A percentile compares a stretch with the other conserved stretches of the same genome.
Conservation (phyloP, 2,113 vertebrate species). For the Excalfactoria chinensis region DNA sequence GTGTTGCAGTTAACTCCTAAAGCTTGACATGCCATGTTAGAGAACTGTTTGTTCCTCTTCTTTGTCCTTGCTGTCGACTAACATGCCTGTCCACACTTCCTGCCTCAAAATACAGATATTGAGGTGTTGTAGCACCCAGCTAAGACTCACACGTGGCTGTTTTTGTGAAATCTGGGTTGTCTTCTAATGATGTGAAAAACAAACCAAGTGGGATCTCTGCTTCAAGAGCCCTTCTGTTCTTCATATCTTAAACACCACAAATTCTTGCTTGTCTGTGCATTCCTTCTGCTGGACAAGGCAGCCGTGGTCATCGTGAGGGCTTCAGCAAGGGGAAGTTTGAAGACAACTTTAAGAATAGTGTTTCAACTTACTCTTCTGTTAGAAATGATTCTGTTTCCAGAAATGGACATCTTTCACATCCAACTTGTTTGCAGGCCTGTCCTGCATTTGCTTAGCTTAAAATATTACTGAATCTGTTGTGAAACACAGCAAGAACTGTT, state of each 20-base stretch:
- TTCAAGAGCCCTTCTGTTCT: neutral
- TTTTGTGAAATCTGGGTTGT: fast-evolving
- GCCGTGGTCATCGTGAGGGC: fast-evolving
- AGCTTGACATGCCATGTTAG: neutral
- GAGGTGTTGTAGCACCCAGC: neutral
- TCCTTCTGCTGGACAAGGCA: neutral
- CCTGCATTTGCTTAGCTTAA: neutral
- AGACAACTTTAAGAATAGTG: fast-evolving
- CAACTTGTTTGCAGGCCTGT: neutral
- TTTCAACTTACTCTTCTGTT: fast-evolving
- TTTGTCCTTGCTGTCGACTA: neutral
- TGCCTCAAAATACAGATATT: fast-evolving
- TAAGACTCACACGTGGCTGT: fast-evolving
- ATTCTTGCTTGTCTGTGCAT: fast-evolving
- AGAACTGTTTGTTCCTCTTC: fast-evolving
- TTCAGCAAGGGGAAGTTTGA: too few species aligned
- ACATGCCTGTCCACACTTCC: fast-evolving
- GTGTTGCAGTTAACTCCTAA: constrained; percentile 3
- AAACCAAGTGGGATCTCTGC: neutral
- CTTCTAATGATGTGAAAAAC: fast-evolving
- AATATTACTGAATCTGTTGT: neutral
- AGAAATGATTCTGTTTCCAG: fast-evolving
- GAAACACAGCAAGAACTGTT: neutral
- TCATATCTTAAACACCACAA: fast-evolving
- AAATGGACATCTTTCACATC: neutral